These are phyloP conservation scores for Neocloeon triangulifer DNA, from an alignment of 1,140 invertebrate genomes.

Conservation along the genomic window DNA sequence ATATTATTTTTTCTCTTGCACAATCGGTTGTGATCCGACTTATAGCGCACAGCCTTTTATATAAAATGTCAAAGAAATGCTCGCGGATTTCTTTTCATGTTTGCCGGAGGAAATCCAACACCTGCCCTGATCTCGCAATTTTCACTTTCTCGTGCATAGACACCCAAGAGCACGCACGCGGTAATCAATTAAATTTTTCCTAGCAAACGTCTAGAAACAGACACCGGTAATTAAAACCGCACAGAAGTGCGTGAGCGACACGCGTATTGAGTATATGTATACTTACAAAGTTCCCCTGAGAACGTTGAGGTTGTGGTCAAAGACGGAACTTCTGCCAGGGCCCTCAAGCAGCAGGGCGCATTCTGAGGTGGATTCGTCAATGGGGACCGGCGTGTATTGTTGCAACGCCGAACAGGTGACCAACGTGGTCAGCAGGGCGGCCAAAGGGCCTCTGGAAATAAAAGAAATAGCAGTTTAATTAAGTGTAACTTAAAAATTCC, in stretches of 20 bases:
- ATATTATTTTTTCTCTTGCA: too few species aligned
- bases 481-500: too few species aligned
- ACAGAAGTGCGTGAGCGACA: background rate
- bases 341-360: constrained; percentile 52
- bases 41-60: too few species aligned
- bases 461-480: too few species aligned
- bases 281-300: constrained; percentile 39
- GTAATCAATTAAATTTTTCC: background rate
- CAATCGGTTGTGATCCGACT: too few species aligned
- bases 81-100: too few species aligned
- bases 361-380: constrained; percentile 17
- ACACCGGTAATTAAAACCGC: background rate
- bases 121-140: background rate
- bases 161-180: background rate
- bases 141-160: background rate
- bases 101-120: too few species aligned
- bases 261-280: constrained; percentile 18
- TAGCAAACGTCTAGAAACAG: background rate
- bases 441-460: too few species aligned
- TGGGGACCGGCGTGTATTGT: background rate
- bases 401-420: too few species aligned
- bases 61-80: too few species aligned
- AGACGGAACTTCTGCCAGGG: constrained; percentile 46
- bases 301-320: constrained; percentile 61
- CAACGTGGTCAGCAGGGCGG: too few species aligned